A percentile compares a stretch with the other conserved stretches of the same genome.
These are phyloP conservation scores for Microtus pennsylvanicus DNA, from an alignment of 2,113 vertebrate species.

Conservation along the genomic window DNA sequence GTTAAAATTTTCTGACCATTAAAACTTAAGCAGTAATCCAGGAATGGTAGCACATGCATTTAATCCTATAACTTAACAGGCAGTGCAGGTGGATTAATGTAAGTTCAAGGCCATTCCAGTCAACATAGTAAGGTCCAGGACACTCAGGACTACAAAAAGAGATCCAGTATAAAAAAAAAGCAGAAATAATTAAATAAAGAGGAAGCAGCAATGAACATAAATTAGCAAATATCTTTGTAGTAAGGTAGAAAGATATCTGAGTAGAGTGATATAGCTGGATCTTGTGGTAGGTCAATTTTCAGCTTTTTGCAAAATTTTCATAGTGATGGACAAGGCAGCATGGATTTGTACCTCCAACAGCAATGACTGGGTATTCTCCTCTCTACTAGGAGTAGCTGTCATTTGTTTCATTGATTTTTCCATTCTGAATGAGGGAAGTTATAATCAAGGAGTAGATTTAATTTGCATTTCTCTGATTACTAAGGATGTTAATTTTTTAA, in stretches of 20 bases:
- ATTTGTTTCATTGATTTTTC: neutral
- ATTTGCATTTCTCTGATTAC: neutral
- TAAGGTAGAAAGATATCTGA: neutral
- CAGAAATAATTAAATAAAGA: neutral
- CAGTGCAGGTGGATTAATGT: neutral
- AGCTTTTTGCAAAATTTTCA: neutral
- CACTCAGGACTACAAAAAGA: neutral
- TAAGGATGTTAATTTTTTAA: neutral
- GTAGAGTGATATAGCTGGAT: neutral
- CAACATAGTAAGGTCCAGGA: neutral
- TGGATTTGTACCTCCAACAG: neutral
- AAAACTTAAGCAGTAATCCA: neutral
- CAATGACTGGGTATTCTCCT: neutral
- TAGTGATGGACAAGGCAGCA: neutral
- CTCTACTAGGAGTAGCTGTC: neutral
- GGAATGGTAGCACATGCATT: neutral
- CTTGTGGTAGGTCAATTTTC: neutral
- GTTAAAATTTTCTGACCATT: neutral
- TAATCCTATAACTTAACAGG: neutral
- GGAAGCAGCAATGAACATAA: neutral
- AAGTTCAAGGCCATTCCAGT: neutral
- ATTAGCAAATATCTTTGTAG: neutral
- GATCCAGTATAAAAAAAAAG: neutral
- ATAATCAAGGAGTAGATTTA: neutral
- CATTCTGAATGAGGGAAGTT: neutral